Percentiles rank a stretch among this genome's conserved stretches.
These are phyloP conservation scores for Halesus radiatus DNA, from an alignment of 1,140 invertebrate species.

Conservation along the genomic window DNA sequence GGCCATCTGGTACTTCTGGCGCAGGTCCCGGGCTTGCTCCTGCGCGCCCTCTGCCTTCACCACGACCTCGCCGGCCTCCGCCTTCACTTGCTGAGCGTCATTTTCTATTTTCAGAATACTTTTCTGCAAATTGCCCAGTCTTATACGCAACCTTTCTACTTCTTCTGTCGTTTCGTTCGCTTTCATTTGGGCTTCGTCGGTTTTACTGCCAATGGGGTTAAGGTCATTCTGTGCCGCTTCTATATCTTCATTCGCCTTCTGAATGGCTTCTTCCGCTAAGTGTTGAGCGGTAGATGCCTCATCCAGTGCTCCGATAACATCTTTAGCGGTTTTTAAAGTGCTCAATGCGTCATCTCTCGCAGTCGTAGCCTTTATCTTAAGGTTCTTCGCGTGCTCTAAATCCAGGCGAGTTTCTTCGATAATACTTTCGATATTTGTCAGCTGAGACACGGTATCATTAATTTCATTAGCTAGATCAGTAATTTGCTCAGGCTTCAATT, in stretches of 20 bases:
- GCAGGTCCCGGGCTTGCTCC: slow-evolving; percentile 64
- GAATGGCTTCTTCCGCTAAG: slow-evolving; percentile 83
- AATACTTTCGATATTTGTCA: slow-evolving; percentile 93
- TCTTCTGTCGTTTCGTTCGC: slow-evolving; percentile 80
- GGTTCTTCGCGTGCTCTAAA: slow-evolving; percentile 78
- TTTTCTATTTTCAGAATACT: slow-evolving; percentile 83
- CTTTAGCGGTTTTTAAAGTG: slow-evolving; percentile 72
- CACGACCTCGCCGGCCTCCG: slow-evolving; percentile 70
- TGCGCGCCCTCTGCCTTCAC: slow-evolving; percentile 67
- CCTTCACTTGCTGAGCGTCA: slow-evolving; percentile 72
- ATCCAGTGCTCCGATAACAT: slow-evolving; percentile 72
- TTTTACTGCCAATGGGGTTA: slow-evolving; percentile 75
- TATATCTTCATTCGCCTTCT: slow-evolving; percentile 85
- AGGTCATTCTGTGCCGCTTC: slow-evolving; percentile 82
- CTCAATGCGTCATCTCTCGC: slow-evolving; percentile 79
- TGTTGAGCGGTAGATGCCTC: slow-evolving; percentile 84
- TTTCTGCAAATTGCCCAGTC: slow-evolving; percentile 80
- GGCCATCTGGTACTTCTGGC: slow-evolving; percentile 65
- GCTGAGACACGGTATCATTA: slow-evolving; percentile 84
- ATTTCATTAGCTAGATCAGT: slow-evolving; percentile 86
- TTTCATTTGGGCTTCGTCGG: slow-evolving; percentile 79
- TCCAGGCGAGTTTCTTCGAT: slow-evolving; percentile 87
- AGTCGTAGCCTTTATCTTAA: slow-evolving; percentile 83
- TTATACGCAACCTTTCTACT: slow-evolving; percentile 76
- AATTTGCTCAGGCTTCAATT: slow-evolving; percentile 87